Conservation (phyloP, 1,140 invertebrate species). For the Drosophila orena region DNA sequence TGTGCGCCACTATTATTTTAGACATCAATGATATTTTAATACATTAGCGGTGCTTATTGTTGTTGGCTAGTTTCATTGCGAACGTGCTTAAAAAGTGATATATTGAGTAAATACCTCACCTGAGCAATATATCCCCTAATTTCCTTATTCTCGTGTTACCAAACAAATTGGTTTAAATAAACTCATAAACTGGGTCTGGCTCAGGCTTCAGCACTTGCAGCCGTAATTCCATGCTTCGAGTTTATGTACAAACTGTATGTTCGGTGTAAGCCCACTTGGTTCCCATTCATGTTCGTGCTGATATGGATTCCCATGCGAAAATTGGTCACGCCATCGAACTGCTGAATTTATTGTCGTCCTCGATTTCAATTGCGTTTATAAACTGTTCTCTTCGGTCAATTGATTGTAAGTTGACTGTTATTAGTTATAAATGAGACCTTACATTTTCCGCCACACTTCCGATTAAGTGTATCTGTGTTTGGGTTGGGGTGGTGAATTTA, state of each 20-base stretch:
- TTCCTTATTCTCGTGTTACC: not conserved
- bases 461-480: not conserved
- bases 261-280: constrained; percentile 28
- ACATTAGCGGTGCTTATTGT: too few species aligned
- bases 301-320: constrained; percentile 30
- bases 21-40: not conserved
- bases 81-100: not conserved
- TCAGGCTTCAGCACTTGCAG: constrained; percentile 7
- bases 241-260: constrained; percentile 3
- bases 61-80: too few species aligned
- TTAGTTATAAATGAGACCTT: not conserved
- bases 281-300: constrained; percentile 38
- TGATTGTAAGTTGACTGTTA: constrained; percentile 6
- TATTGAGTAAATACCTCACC: too few species aligned
- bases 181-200: not conserved
- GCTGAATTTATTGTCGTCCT: not conserved
- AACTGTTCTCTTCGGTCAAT: constrained; percentile 1
- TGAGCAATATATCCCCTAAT: too few species aligned
- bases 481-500: not conserved
- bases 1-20: constrained; percentile 1
- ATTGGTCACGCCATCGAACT: constrained; percentile 38
- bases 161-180: constrained; percentile 1
- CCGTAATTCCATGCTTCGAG: constrained; percentile 9
- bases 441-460: not conserved
- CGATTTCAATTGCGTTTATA: constrained; percentile 20